A percentile compares a stretch with the other conserved stretches of the same genome.
Evolutionary conservation across 2,797 vertebrate genomes (phyloP).

Genomic region (Gymnopithys bicolor): DNA sequence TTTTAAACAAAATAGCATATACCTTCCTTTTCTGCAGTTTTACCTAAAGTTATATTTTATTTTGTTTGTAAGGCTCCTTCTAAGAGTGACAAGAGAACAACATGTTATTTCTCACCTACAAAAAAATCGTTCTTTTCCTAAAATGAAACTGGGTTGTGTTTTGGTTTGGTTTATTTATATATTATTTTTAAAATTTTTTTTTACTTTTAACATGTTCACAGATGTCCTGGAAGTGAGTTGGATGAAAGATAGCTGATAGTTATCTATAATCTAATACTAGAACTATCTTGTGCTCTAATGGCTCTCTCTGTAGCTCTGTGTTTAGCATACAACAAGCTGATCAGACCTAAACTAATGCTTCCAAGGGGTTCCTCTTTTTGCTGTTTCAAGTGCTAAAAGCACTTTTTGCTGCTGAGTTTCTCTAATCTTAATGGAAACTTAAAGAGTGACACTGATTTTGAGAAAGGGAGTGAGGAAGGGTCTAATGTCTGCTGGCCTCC

Average conservation of each 20-base stretch:
- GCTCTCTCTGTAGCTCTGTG: background rate
- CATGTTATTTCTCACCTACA: constrained; percentile 13
- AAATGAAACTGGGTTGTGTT: background rate
- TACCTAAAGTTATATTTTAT: background rate
- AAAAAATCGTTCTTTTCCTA: constrained; percentile 8
- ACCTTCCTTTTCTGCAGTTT: background rate
- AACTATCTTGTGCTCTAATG: background rate
- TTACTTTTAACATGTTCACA: background rate
- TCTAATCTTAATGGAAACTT: background rate
- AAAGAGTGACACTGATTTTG: background rate
- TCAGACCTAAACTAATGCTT: background rate
- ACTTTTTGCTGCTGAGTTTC: background rate
- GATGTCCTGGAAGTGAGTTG: constrained; percentile 32
- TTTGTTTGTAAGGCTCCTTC: background rate
- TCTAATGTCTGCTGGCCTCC: background rate
- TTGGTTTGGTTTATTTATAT: background rate
- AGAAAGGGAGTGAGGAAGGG: background rate
- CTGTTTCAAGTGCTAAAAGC: background rate
- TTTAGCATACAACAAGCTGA: background rate
- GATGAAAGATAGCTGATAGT: background rate
- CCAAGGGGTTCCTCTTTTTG: background rate
- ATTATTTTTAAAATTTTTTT: background rate
- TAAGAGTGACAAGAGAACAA: background rate
- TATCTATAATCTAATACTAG: background rate
- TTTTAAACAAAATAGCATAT: background rate